Percentiles rank a stretch among this genome's conserved stretches.
Conservation (phyloP, 92 coral and sea anemone species). For the Parazoanthus atlanticus region DNA sequence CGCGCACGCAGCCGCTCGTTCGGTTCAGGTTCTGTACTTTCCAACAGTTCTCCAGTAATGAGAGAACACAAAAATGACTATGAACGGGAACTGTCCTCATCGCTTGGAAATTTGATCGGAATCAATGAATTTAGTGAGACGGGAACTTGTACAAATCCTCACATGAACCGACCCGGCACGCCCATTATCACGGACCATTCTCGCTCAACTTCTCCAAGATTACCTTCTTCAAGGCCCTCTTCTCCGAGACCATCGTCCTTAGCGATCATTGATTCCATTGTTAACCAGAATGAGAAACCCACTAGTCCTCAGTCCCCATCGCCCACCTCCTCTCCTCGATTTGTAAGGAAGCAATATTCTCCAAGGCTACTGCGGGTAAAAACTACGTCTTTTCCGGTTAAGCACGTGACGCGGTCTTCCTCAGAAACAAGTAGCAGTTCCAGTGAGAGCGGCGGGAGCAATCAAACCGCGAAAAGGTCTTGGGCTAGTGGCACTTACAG, state of each 20-base stretch:
- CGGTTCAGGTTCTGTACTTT: neutral
- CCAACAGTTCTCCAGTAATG: neutral
- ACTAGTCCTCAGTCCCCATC: conserved; percentile 52
- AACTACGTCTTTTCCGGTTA: conserved; percentile 27
- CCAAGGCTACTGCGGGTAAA: conserved; percentile 65
- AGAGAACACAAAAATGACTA: neutral
- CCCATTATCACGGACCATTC: conserved; percentile 72
- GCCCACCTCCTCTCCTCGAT: conserved; percentile 62
- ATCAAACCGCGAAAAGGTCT: conserved; percentile 58
- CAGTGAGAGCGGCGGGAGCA: conserved; percentile 75
- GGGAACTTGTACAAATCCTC: neutral
- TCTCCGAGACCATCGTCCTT: conserved; percentile 68
- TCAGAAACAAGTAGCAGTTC: conserved; percentile 88
- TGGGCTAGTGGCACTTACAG: conserved; percentile 43
- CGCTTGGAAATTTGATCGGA: conserved; percentile 25
- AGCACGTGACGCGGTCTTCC: conserved; percentile 65
- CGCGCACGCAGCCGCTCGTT: conserved; percentile 28
- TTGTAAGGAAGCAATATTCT: conserved; percentile 58
- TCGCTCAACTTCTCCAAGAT: conserved; percentile 55
- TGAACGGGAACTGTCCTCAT: conserved; percentile 18
- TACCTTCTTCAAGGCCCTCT: conserved; percentile 56
- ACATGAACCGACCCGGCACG: conserved; percentile 11
- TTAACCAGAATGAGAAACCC: conserved; percentile 52
- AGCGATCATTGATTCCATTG: conserved; percentile 63
- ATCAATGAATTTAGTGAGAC: neutral